Percentiles rank a stretch among this genome's conserved stretches.
Evolutionary conservation across 1,140 invertebrate genomes (phyloP).

Genomic region (Lysiphlebus fabarum): DNA sequence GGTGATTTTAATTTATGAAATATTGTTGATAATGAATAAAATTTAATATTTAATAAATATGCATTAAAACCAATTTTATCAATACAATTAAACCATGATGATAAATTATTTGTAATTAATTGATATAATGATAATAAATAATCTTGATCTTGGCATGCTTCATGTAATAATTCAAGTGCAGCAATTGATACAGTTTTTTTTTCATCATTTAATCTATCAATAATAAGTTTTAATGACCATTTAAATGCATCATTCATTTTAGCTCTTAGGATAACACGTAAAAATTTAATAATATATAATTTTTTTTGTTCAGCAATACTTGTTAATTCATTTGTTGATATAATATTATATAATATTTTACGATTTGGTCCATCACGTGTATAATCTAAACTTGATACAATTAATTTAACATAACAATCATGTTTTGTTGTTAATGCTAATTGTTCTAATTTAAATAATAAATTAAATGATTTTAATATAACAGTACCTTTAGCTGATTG

Average conservation of each 20-base stretch:
- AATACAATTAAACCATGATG: constrained; percentile 52
- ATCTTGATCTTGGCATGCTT: constrained; percentile 84
- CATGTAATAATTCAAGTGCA: constrained; percentile 82
- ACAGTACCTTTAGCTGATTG: constrained; percentile 69
- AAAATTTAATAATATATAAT: constrained; percentile 85
- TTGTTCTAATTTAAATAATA: constrained; percentile 78
- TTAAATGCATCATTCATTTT: constrained; percentile 53
- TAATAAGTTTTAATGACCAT: constrained; percentile 82
- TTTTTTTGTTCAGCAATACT: constrained; percentile 72
- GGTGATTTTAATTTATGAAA: constrained; percentile 55
- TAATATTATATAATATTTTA: constrained; percentile 57
- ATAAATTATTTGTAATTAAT: constrained; percentile 28
- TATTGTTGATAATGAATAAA: constrained; percentile 73
- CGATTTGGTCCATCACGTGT: constrained; percentile 60
- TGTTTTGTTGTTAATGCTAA: constrained; percentile 80
- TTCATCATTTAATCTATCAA: constrained; percentile 77
- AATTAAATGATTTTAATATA: constrained; percentile 71
- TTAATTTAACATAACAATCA: constrained; percentile 89
- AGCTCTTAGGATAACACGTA: constrained; percentile 79
- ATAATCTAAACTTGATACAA: constrained; percentile 87
- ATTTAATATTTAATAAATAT: constrained; percentile 75
- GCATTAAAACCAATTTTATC: constrained; percentile 80
- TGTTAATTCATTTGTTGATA: constrained; percentile 66
- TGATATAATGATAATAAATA: constrained; percentile 73
- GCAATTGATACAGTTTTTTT: constrained; percentile 72